phyloP scores from a whole-genome alignment of 1,140 invertebrate species.

The Cyclargus thomasi region DNA sequence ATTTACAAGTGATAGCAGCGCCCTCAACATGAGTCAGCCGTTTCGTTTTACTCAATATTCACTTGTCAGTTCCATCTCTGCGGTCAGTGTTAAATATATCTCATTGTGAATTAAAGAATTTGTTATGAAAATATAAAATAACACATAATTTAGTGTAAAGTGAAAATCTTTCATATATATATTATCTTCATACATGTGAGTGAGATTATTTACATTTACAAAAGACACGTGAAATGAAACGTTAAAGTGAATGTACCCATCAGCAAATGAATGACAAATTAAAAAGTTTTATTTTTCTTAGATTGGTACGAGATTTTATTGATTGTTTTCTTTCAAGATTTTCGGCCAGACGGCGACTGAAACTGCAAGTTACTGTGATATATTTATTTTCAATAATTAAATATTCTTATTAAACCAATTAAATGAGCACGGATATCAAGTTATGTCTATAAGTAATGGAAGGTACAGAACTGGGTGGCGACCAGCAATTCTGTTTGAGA shows the following conservation, averaged over 20 bases:
- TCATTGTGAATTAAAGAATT: neutral
- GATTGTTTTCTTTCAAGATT: slow-evolving; percentile 77
- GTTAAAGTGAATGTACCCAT: slow-evolving; percentile 73
- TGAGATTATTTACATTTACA: neutral
- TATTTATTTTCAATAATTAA: slow-evolving; percentile 75
- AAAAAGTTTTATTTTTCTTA: slow-evolving; percentile 77
- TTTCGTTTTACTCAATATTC: neutral
- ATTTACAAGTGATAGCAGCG: neutral
- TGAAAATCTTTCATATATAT: too few species aligned
- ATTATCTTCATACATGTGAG: neutral
- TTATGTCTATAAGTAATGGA: slow-evolving; percentile 76
- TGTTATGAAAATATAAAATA: neutral
- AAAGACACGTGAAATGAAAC: slow-evolving; percentile 48
- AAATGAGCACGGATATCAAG: slow-evolving; percentile 75
- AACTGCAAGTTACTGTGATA: slow-evolving; percentile 75
- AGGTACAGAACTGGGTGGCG: slow-evolving; percentile 77
- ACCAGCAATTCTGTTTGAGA: slow-evolving; percentile 92
- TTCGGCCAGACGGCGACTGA: slow-evolving; percentile 75
- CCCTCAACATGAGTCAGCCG: neutral
- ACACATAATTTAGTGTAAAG: slow-evolving; percentile 19
- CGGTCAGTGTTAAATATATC: neutral
- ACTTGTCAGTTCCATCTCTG: slow-evolving; percentile 22
- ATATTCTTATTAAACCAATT: slow-evolving; percentile 74
- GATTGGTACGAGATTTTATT: slow-evolving; percentile 77
- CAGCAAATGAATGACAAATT: slow-evolving; percentile 74